phyloP scores from a whole-genome alignment of 2,888 invertebrate species.

The Drosophila kambysellisi region DNA sequence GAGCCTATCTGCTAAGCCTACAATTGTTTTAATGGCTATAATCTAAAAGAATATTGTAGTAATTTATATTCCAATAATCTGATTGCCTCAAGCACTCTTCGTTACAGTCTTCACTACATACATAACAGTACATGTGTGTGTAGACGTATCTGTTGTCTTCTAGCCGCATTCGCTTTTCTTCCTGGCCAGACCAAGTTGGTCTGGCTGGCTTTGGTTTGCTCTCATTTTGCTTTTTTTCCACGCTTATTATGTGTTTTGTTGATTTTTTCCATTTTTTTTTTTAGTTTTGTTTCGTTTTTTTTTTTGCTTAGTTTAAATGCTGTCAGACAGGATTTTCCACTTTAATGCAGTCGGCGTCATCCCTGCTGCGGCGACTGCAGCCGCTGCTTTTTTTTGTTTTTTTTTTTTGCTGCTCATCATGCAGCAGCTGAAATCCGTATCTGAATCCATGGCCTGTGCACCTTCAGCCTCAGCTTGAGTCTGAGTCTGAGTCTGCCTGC shows the following conservation, averaged over 20 bases:
- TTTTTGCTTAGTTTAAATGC: slow-evolving; percentile 69
- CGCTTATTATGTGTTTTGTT: slow-evolving; percentile 70
- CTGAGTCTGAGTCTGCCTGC: slow-evolving; percentile 17
- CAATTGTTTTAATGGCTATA: background rate
- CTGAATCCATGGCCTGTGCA: slow-evolving; percentile 43
- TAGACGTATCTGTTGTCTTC: slow-evolving; percentile 14
- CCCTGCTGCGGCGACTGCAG: slow-evolving; percentile 3
- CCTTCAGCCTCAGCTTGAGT: slow-evolving; percentile 5
- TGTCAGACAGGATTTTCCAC: slow-evolving; percentile 83
- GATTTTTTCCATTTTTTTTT: slow-evolving; percentile 51
- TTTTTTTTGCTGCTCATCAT: slow-evolving; percentile 57
- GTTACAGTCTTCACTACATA: slow-evolving; percentile 1
- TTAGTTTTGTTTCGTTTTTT: slow-evolving; percentile 31
- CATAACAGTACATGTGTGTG: background rate
- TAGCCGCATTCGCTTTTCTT: slow-evolving; percentile 67
- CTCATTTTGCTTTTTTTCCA: slow-evolving; percentile 74
- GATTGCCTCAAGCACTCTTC: background rate
- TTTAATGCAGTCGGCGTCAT: slow-evolving; percentile 68
- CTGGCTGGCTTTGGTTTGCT: slow-evolving; percentile 60
- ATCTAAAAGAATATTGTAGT: background rate
- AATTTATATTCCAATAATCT: background rate
- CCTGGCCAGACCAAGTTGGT: slow-evolving; percentile 37
- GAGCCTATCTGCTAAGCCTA: background rate
- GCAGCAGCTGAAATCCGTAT: slow-evolving; percentile 48
- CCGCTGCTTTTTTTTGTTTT: slow-evolving; percentile 8